Percentiles rank a stretch among this genome's conserved stretches.
phyloP scores from a whole-genome alignment of 2,888 invertebrate genomes.

The Polydrusus tereticollis region DNA sequence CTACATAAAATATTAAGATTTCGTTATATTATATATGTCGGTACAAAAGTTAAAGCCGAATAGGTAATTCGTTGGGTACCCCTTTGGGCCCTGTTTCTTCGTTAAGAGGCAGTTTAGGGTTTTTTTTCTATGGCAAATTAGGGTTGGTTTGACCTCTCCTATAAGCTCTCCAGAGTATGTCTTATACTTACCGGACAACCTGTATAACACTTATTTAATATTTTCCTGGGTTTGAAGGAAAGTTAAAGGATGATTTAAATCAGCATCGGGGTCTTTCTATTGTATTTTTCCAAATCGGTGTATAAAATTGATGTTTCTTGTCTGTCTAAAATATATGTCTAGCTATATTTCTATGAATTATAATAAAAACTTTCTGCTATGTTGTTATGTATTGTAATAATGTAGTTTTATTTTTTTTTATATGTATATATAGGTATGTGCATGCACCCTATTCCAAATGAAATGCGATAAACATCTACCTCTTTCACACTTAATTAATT shows the following conservation, averaged over 20 bases:
- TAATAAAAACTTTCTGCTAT: conserved; percentile 24
- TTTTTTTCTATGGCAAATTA: too few relatives aligned
- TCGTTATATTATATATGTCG: too few relatives aligned
- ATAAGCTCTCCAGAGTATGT: too few relatives aligned
- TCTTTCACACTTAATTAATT: neutral
- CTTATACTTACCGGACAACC: too few relatives aligned
- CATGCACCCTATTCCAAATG: conserved; percentile 9
- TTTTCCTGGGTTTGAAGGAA: neutral
- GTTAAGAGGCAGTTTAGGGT: too few relatives aligned
- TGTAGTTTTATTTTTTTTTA: conserved; percentile 17
- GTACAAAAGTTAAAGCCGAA: too few relatives aligned
- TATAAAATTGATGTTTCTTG: conserved; percentile 10
- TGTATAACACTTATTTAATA: too few relatives aligned
- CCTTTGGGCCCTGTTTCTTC: too few relatives aligned
- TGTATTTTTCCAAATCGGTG: conserved; percentile 3
- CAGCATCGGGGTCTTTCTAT: neutral
- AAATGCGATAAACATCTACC: conserved; percentile 5
- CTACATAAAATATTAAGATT: too few relatives aligned
- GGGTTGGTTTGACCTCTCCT: too few relatives aligned
- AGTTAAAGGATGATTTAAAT: conserved; percentile 7
- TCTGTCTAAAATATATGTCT: conserved; percentile 20
- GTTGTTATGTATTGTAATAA: conserved; percentile 18
- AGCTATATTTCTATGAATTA: conserved; percentile 16
- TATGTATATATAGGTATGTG: conserved; percentile 1
- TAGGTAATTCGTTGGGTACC: too few relatives aligned